Percentiles rank a stretch among this genome's conserved stretches.
Evolutionary conservation across 2,888 invertebrate species (phyloP).

Genomic region (Netelia melanura): DNA sequence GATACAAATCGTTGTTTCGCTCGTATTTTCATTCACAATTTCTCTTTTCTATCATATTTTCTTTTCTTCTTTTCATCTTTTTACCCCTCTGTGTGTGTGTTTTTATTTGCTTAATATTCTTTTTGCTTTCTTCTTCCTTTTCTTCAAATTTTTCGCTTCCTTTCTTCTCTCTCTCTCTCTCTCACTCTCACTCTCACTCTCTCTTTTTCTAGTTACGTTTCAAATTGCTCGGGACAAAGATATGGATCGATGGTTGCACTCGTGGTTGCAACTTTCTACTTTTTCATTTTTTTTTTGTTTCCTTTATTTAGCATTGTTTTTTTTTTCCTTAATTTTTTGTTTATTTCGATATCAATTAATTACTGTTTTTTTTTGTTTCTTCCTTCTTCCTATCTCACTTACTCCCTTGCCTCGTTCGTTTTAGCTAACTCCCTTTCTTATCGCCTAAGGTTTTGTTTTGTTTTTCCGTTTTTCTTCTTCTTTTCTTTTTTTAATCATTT

Average conservation of each 20-base stretch:
- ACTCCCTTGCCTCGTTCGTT: conserved; percentile 22
- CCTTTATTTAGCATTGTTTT: conserved; percentile 16
- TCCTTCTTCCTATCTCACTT: conserved; percentile 36
- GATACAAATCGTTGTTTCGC: conserved; percentile 83
- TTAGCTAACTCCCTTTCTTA: conserved; percentile 49
- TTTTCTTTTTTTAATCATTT: conserved; percentile 23
- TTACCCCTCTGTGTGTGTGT: conserved; percentile 16
- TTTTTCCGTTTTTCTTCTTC: too few relatives aligned
- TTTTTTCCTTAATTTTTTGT: conserved; percentile 28
- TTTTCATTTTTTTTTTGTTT: conserved; percentile 39
- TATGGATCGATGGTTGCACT: conserved; percentile 81
- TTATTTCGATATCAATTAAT: conserved; percentile 14
- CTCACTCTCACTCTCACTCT: too few relatives aligned
- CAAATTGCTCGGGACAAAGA: conserved; percentile 83
- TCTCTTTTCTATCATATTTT: not conserved
- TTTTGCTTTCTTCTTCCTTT: not conserved
- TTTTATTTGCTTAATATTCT: not conserved
- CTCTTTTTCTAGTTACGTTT: not conserved
- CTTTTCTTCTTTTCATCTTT: not conserved
- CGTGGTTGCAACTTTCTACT: conserved; percentile 51
- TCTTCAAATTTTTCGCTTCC: too few relatives aligned
- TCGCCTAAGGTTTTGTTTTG: conserved; percentile 24
- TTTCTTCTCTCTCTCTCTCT: too few relatives aligned
- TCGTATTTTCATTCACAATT: conserved; percentile 80
- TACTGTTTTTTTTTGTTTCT: conserved; percentile 34